These are phyloP conservation scores for Butorides virescens DNA, from an alignment of 2,113 vertebrate species.

Conservation along the genomic window DNA sequence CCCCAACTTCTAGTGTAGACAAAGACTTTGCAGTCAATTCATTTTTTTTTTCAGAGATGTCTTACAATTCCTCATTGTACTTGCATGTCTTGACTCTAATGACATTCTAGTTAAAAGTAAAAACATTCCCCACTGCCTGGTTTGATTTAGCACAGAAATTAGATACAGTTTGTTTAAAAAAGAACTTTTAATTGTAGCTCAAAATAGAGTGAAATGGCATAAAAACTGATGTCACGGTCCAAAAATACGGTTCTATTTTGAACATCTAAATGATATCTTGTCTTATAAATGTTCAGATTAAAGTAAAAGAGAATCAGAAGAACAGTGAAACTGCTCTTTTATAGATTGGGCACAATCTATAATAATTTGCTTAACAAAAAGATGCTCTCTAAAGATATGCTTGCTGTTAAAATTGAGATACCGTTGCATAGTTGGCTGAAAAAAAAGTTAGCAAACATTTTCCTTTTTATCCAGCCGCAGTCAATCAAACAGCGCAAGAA, in stretches of 20 bases:
- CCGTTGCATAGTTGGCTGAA: background rate
- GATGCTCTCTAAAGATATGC: conserved; percentile 12
- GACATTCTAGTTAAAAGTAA: conserved; percentile 57
- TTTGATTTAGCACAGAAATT: conserved; percentile 61
- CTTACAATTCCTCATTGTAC: conserved; percentile 7
- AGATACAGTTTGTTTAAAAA: conserved; percentile 54
- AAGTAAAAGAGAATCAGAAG: conserved; percentile 33
- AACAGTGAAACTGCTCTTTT: conserved; percentile 38
- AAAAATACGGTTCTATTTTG: conserved; percentile 52
- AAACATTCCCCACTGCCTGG: conserved; percentile 20
- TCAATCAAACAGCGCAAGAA: conserved; percentile 2
- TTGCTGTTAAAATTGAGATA: background rate
- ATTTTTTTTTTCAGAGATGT: background rate
- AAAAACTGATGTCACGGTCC: conserved; percentile 56
- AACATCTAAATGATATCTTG: conserved; percentile 44
- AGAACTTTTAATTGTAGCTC: conserved; percentile 56
- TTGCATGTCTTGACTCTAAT: conserved; percentile 15
- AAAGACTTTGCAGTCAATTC: background rate
- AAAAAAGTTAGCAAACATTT: background rate
- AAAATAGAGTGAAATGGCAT: conserved; percentile 61
- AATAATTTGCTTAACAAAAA: conserved; percentile 39
- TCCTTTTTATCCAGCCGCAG: conserved; percentile 1
- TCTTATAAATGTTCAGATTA: conserved; percentile 42
- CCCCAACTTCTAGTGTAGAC: background rate
- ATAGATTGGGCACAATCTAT: conserved; percentile 10